Conservation (phyloP, 2,113 vertebrate species). For the Barnardius zonarius region DNA sequence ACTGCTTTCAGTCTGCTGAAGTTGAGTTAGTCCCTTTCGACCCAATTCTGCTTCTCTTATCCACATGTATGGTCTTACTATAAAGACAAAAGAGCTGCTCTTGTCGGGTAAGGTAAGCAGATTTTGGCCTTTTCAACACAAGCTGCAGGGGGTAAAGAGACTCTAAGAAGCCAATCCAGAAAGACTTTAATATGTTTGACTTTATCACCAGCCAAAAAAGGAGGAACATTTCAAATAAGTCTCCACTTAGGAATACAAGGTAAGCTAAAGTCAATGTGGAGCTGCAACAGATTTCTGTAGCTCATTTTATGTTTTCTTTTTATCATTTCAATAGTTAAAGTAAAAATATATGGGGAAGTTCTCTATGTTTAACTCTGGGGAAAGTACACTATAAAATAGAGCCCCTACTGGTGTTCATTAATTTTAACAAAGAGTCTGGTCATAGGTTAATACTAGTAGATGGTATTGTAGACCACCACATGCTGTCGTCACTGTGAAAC, state of each 20-base stretch:
- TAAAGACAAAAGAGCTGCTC: background rate
- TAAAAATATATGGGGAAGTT: background rate
- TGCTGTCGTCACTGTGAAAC: background rate
- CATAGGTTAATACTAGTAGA: conserved; percentile 35
- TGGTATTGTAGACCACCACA: background rate
- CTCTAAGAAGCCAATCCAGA: background rate
- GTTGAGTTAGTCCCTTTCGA: background rate
- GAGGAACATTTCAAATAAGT: background rate
- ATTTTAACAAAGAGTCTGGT: conserved; percentile 51
- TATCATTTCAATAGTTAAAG: background rate
- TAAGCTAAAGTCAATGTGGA: background rate
- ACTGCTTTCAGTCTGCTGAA: background rate
- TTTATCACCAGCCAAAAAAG: background rate
- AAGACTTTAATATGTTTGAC: background rate
- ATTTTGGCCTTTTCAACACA: background rate
- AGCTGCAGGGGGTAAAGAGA: background rate
- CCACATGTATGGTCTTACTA: background rate
- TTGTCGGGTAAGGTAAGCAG: background rate
- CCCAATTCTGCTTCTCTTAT: background rate
- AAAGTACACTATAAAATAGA: conserved; percentile 40
- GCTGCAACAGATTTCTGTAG: background rate
- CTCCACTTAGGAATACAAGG: background rate
- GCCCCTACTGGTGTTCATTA: conserved; percentile 52
- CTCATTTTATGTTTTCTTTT: conserved; percentile 11
- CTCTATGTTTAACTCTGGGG: background rate